Conservation (phyloP, 2,113 vertebrate species). For the Erpornis zantholeuca region DNA sequence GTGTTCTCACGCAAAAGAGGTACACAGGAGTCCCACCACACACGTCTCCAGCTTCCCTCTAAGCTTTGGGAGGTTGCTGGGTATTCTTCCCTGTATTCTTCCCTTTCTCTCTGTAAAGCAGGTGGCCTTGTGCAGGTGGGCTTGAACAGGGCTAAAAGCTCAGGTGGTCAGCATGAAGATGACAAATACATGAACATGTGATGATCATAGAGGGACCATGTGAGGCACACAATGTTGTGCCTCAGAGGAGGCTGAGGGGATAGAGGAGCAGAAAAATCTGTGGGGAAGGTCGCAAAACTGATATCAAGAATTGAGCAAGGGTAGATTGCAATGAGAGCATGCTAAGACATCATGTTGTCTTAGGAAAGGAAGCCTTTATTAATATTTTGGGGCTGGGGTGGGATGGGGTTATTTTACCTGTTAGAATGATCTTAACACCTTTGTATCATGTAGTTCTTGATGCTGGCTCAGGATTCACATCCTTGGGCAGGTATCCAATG, state of each 20-base stretch:
- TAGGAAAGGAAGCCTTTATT: not conserved
- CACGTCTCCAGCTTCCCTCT: not conserved
- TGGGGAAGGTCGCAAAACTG: not conserved
- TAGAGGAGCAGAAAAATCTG: not conserved
- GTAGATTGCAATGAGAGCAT: not conserved
- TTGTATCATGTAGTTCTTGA: not conserved
- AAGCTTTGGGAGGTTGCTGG: not conserved
- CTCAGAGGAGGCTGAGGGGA: not conserved
- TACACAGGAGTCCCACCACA: not conserved
- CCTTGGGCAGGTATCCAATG: not conserved
- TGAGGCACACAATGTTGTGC: not conserved
- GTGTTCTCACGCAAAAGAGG: not conserved
- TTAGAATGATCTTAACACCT: slow-evolving; percentile 16
- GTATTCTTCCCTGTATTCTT: not conserved
- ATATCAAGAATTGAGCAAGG: not conserved
- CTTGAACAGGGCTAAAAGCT: not conserved
- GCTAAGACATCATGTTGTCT: not conserved
- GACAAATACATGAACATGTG: not conserved
- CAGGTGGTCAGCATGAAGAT: not conserved
- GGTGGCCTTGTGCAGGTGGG: not conserved
- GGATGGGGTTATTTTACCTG: slow-evolving; percentile 19
- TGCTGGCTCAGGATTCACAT: not conserved
- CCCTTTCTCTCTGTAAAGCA: not conserved
- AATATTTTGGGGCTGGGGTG: not conserved
- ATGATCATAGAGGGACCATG: accelerated